phyloP scores from a whole-genome alignment of 2,113 vertebrate genomes.

The Antennarius striatus region DNA sequence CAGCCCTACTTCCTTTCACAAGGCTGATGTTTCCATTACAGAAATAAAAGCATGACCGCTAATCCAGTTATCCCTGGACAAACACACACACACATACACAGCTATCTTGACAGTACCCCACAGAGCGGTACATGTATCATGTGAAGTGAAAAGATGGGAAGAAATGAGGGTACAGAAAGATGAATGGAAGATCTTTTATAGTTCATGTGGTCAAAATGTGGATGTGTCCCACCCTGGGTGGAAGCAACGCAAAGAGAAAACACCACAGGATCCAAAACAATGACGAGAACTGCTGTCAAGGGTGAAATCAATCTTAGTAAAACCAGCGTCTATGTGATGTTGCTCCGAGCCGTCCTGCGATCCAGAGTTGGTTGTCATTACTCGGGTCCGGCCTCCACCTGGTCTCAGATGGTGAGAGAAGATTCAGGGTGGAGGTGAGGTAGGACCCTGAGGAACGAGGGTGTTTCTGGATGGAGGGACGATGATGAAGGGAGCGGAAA shows the following conservation, averaged over 20 bases:
- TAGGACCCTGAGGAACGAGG: neutral
- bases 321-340: no score
- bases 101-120: slow-evolving; percentile 42
- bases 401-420: no score
- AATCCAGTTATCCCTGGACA: slow-evolving; percentile 78
- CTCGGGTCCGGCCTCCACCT: no score
- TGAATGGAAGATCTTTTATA: neutral
- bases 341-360: no score
- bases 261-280: no score
- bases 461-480: slow-evolving; percentile 3
- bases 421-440: no score
- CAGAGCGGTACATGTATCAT: slow-evolving; percentile 35
- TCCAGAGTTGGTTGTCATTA: no score
- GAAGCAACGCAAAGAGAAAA: no score
- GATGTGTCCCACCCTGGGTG: no score
- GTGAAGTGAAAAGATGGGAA: slow-evolving; percentile 21
- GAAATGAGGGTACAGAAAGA: slow-evolving; percentile 7
- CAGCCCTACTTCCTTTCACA: slow-evolving; percentile 63
- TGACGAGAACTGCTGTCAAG: no score
- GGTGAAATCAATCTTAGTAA: no score
- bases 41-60: slow-evolving; percentile 79
- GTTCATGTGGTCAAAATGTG: neutral
- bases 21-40: slow-evolving; percentile 75
- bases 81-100: slow-evolving; percentile 37
- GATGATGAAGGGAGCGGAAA: slow-evolving; percentile 7